Percentiles rank a stretch among this genome's conserved stretches.
phyloP scores from a whole-genome alignment of 2,888 invertebrate genomes.

The Parnassius glacialis region DNA sequence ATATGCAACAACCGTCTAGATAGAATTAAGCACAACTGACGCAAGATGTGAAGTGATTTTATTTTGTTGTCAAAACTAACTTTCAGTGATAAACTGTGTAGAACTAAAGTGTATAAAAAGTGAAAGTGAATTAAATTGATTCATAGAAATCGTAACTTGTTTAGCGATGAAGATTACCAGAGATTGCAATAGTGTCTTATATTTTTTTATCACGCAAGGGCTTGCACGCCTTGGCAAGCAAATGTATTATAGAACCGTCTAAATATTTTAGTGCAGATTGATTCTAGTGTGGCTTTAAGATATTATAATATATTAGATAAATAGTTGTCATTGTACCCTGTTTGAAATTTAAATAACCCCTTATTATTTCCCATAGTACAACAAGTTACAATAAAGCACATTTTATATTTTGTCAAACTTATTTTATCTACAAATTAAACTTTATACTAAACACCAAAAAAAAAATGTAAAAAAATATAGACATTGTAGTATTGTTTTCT shows the following conservation, averaged over 20 bases:
- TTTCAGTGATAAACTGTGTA: conserved; percentile 50
- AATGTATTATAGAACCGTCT: conserved; percentile 47
- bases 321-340: conserved; percentile 33
- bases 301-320: conserved; percentile 32
- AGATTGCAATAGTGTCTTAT: conserved; percentile 75
- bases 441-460: conserved; percentile 43
- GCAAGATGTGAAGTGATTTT: conserved; percentile 76
- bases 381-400: conserved; percentile 33
- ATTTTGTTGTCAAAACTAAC: conserved; percentile 73
- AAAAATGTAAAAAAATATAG: conserved; percentile 54
- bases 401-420: conserved; percentile 52
- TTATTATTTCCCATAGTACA: conserved; percentile 37
- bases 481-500: conserved; percentile 65
- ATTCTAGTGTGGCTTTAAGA: conserved; percentile 29
- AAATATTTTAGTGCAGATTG: conserved; percentile 46
- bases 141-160: conserved; percentile 41
- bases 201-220: conserved; percentile 73
- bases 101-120: conserved; percentile 64
- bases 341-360: conserved; percentile 33
- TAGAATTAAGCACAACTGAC: conserved; percentile 60
- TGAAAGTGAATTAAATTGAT: conserved; percentile 68
- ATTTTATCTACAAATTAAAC: conserved; percentile 49
- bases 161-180: conserved; percentile 64
- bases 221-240: conserved; percentile 46
- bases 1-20: conserved; percentile 38